These are phyloP conservation scores for Aleadryas rufinucha DNA, from an alignment of 2,113 vertebrate species.

Conservation along the genomic window DNA sequence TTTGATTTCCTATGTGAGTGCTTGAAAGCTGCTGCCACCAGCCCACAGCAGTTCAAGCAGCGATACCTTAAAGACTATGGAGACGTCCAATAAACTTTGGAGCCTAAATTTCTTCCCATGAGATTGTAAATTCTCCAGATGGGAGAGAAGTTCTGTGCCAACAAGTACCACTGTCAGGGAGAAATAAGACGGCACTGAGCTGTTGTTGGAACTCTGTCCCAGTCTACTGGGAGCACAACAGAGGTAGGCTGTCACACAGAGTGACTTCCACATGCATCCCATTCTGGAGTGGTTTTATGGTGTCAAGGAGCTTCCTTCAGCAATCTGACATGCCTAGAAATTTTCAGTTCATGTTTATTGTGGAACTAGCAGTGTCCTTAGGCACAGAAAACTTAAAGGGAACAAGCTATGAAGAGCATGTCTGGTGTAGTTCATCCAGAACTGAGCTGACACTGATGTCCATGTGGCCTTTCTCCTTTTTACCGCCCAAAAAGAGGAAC, in stretches of 20 bases:
- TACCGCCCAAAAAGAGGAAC: background rate
- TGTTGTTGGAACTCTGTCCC: background rate
- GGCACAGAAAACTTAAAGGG: background rate
- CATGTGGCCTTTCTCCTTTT: background rate
- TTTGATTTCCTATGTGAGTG: background rate
- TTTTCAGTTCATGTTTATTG: background rate
- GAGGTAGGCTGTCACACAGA: background rate
- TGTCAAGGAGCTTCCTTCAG: background rate
- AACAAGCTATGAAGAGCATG: background rate
- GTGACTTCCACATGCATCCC: background rate
- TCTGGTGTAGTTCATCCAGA: background rate
- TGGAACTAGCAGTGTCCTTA: background rate
- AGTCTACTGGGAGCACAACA: background rate
- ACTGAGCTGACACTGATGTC: background rate
- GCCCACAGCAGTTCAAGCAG: background rate
- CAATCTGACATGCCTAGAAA: background rate
- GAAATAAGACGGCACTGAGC: background rate
- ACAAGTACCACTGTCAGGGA: background rate
- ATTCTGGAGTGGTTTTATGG: background rate
- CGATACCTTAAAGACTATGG: background rate
- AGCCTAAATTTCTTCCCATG: background rate
- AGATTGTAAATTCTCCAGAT: background rate
- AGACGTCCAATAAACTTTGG: background rate
- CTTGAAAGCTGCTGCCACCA: background rate
- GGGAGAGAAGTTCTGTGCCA: background rate